phyloP scores from a whole-genome alignment of 2,113 vertebrate species.

The Pseudonaja textilis region DNA sequence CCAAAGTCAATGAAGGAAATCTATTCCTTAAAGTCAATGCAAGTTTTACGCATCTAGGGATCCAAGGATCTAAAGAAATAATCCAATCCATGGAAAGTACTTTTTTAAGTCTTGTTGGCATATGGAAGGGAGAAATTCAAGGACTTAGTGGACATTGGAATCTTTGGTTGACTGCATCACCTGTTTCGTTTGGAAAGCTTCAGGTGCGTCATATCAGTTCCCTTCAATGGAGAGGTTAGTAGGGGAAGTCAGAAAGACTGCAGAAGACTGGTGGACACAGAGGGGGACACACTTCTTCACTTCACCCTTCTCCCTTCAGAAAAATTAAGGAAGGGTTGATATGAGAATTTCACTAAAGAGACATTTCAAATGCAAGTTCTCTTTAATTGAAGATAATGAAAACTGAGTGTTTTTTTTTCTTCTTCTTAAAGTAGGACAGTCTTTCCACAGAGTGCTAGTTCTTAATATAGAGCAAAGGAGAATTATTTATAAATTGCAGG shows the following conservation, averaged over 20 bases:
- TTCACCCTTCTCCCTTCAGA: neutral
- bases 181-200: neutral
- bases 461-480: neutral
- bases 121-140: neutral
- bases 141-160: neutral
- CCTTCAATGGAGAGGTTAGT: neutral
- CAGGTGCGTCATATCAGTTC: neutral
- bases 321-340: neutral
- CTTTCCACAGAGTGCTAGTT: neutral
- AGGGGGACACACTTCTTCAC: neutral
- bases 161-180: neutral
- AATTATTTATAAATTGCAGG: neutral
- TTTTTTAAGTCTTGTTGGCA: neutral
- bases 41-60: neutral
- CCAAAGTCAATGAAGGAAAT: slow-evolving; percentile 15
- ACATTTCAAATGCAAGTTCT: neutral
- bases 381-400: neutral
- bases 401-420: neutral
- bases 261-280: neutral
- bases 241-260: neutral
- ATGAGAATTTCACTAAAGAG: neutral
- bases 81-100: neutral
- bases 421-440: neutral
- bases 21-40: neutral
- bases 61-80: neutral